Base-by-base conservation (phyloP, 2,888 invertebrate species). In the Lordiphosa fenestrarum region DNA sequence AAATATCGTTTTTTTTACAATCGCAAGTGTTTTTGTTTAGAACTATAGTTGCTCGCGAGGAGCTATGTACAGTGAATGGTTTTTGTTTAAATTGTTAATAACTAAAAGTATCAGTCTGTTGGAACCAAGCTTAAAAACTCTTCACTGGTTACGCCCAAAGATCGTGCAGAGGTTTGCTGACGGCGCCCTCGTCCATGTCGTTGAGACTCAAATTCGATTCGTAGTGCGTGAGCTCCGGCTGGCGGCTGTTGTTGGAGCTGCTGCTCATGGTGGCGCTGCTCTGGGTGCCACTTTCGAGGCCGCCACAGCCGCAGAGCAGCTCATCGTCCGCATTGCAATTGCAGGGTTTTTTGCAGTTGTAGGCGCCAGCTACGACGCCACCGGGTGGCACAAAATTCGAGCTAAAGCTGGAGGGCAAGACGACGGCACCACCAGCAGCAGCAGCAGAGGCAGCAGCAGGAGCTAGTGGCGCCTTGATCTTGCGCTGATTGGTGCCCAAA, bases 101-200 rank as follows among this genome's bases (percentile, higher is more conserved):
- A 87, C 86, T 87, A 87, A 87, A 77, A 85, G 73, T 87, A 87
- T 87, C 87, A 87, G 87, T 87, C 87, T 87, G 81, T 86, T 81
- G 59, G 84, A 64, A 64, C 56, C 62, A 50, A 64, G 56, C 51
- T 42, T 60, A 66, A 59, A 54, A 50, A 61, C 56, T 61, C 19
- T 40, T 10, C 64, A 62, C 53, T 66, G 60, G 60, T 59, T 44
- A 53, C 25, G 44, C 36, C 44, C 37, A 44, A 33, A 23, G 47
- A 33, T 44, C 44, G 12, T 44, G 44, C 44, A 44, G 15, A 4
- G 44, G 77, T 42, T 76, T 81, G 10, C 42, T 61, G 12, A 55
- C 78, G 15, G 66, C 81, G 30, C 68, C 81, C 38, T 78, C 80
- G 38, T 86, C 82, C 47, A 85, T 53, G 44, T 85, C 84, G 35